Percentiles rank a stretch among this genome's conserved stretches.
Evolutionary conservation across 2,113 vertebrate genomes (phyloP).

Genomic region (Pseudois nayaur): DNA sequence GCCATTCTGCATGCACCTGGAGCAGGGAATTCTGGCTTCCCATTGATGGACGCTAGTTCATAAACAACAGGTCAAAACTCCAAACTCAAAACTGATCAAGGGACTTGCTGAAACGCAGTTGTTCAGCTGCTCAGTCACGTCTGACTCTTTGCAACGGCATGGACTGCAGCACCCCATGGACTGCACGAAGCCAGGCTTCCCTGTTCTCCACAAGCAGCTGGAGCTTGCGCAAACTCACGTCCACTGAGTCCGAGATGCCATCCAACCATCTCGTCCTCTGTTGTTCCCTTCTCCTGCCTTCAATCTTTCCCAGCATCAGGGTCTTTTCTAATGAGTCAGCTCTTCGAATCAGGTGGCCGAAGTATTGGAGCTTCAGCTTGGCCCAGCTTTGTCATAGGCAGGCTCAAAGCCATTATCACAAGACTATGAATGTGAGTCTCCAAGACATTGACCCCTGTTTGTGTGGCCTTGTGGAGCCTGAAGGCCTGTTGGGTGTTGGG

Average conservation of each 20-base stretch:
- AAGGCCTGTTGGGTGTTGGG: background rate
- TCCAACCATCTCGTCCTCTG: background rate
- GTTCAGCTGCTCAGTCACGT: background rate
- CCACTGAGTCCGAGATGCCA: background rate
- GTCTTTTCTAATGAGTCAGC: background rate
- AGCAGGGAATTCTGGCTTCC: background rate
- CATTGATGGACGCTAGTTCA: background rate
- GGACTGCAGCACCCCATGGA: background rate
- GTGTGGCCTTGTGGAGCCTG: background rate
- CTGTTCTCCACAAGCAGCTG: accelerated
- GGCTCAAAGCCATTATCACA: background rate
- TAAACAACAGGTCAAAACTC: background rate
- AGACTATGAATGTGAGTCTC: background rate
- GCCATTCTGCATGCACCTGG: background rate
- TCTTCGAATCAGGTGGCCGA: background rate
- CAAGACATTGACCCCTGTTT: background rate
- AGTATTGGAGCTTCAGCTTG: background rate
- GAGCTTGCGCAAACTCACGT: background rate
- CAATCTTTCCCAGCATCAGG: background rate
- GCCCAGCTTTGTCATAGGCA: background rate
- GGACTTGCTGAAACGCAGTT: background rate
- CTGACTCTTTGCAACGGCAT: background rate
- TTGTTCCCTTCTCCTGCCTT: background rate
- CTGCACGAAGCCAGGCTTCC: background rate
- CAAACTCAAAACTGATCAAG: background rate